Evolutionary conservation across 2,797 vertebrate species (phyloP), one percentile per base, ranked within the genome.

Genomic region (Cichlasoma orientale): DNA sequence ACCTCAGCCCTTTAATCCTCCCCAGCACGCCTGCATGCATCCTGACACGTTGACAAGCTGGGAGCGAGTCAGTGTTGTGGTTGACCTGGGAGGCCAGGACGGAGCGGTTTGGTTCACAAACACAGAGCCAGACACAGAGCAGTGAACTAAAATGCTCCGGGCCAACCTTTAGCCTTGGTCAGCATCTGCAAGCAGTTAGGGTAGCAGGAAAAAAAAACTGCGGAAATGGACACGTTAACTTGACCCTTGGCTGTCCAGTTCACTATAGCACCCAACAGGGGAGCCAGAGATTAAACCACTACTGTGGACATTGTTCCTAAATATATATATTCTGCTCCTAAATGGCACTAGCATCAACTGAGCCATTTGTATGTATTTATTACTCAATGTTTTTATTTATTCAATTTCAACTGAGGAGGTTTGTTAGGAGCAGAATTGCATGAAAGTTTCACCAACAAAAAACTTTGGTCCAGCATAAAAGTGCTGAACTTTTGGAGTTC

Each of bases 31-130:
- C 90, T 90, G 83, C 89, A 78, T 93, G 92, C 87, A 88, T 90
- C 83, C 79, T 92, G 92, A 93, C 93, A 93, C 75, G 72, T 88
- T 92, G 94, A 94, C 93, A 93, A 88, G 93, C 87, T 29, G 82
- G 77, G 85, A 86, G 83, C 75, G n/a, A 91, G 90, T 90, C 85
- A 77, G 70, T 86, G 87, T 80, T 89, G 93, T 82, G 91, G 91
- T 79, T 95, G 92, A 94, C 94, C 93, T 84, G 75, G 56, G 82
- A 85, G 91, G 84, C 90, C 82, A 38, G 79, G 78, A 82, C 82
- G 31, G 71, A 76, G 87, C 78, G 79, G 87, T 84, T 90, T 87
- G 86, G 84, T 90, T 91, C 89, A 82, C 86, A 90, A 72, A 87
- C 82, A 89, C 88, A 91, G 82, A 91, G 78, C 82, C 72, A 86